phyloP scores from a whole-genome alignment of 2,888 invertebrate species.

The Drosophila quinaria region DNA sequence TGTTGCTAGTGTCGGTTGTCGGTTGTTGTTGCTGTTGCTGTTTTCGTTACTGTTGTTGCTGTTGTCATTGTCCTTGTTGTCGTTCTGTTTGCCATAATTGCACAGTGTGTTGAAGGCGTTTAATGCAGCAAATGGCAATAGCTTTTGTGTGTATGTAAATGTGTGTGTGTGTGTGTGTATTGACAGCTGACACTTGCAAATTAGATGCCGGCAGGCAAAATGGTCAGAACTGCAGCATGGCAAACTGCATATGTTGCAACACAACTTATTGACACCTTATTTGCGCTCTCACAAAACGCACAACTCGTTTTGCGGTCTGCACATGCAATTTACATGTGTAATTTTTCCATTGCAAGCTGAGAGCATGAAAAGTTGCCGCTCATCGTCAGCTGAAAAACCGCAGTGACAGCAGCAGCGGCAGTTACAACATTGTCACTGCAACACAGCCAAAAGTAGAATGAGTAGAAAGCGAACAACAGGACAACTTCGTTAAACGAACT shows the following conservation, averaged over 20 bases:
- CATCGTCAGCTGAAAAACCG: slow-evolving; percentile 44
- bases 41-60: neutral
- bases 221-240: slow-evolving; percentile 14
- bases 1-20: slow-evolving; percentile 26
- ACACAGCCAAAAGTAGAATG: slow-evolving; percentile 34
- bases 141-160: neutral
- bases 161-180: slow-evolving; percentile 44
- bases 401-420: slow-evolving; percentile 44
- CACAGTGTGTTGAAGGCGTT: slow-evolving; percentile 61
- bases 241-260: slow-evolving; percentile 45
- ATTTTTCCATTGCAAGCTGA: slow-evolving; percentile 66
- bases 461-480: slow-evolving; percentile 40
- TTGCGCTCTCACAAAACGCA: slow-evolving; percentile 60
- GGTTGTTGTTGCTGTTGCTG: neutral
- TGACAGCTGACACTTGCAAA: slow-evolving; percentile 79
- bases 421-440: slow-evolving; percentile 50
- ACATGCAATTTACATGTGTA: slow-evolving; percentile 82
- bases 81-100: slow-evolving; percentile 67
- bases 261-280: slow-evolving; percentile 79
- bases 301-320: slow-evolving; percentile 75
- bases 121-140: slow-evolving; percentile 39
- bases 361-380: slow-evolving; percentile 67
- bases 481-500: slow-evolving; percentile 73
- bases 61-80: slow-evolving; percentile 13
- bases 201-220: slow-evolving; percentile 68